Base-by-base conservation (phyloP, 2,113 vertebrate genomes). In the Bostrychus sinensis region DNA sequence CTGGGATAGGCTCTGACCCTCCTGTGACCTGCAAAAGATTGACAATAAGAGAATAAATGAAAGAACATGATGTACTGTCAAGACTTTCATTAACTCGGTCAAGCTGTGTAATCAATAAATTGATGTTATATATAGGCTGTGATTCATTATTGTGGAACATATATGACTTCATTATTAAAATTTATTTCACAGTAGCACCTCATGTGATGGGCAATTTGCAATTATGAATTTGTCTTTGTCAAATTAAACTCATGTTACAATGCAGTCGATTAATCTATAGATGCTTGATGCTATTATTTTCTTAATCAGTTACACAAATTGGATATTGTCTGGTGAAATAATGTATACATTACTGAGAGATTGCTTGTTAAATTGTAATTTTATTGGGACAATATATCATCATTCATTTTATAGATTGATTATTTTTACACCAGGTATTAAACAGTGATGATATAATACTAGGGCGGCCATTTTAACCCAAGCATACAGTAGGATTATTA, bases 221-320 rank as follows among this genome's bases (percentile, higher is more conserved):
- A 19, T 14, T 23, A 2, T 46, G 43, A 19, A 25, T 46, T 46
- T 23, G 43, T 46, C 43, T 25, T 23, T 25, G 43, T 23, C 43
- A 46, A 12, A 46, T 46, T 46, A 23, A 23, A 22, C 7, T 6
- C 20, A 23, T 1, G 23, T 46, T 46, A 2, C 22, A 46, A 25
- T 46, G 22, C 22, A 46, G 11, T 12, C 3, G 22, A 12, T 13
- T 46, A 46, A 46, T 46, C 43, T 23, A 23, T 23, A 23, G 43
- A n/a, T 10, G 13, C 5, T 23, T 22, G 2, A 10, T 12, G 20
- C 11, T 11, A 46, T 46, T 46, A 46, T 46, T 46, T 46, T 46
- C 20, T 22, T 46, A 46, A 46, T 46, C 43, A 46, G 23, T 23
- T 46, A 46, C 13, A 23, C 22, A 46, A 46, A 46, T 46, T 23